Conservation (phyloP, 2,888 invertebrate species). For the Aelia acuminata region DNA sequence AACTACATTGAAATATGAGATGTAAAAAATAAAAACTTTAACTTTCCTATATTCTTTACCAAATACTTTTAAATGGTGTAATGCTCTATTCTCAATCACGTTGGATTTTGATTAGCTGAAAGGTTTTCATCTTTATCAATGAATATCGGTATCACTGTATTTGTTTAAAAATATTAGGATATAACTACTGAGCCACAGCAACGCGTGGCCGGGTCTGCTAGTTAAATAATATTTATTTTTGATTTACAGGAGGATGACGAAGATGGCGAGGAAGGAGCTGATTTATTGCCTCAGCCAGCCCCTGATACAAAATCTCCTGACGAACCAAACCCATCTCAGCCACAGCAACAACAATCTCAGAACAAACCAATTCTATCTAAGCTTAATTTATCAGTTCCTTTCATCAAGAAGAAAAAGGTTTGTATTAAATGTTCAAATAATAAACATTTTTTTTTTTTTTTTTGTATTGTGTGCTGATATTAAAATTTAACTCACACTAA, state of each 20-base stretch:
- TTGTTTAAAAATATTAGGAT: too few species aligned
- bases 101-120: too few species aligned
- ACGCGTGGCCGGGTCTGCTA: too few species aligned
- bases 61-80: too few species aligned
- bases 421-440: not conserved
- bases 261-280: slow-evolving; percentile 67
- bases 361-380: slow-evolving; percentile 64
- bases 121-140: too few species aligned
- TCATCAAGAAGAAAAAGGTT: slow-evolving; percentile 71
- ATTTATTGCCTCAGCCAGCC: slow-evolving; percentile 66
- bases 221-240: too few species aligned
- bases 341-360: slow-evolving; percentile 68
- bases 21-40: too few species aligned
- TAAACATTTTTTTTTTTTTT: slow-evolving; percentile 3
- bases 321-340: slow-evolving; percentile 68
- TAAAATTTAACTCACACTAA: not conserved
- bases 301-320: slow-evolving; percentile 68
- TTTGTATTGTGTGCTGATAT: not conserved
- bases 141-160: too few species aligned
- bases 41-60: too few species aligned
- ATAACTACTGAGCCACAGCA: too few species aligned
- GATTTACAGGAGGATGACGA: slow-evolving; percentile 66
- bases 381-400: slow-evolving; percentile 73
- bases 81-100: too few species aligned
- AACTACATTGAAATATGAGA: too few species aligned